phyloP scores from a whole-genome alignment of 1,140 invertebrate genomes.

The Phymorhynchus buccinoides region DNA sequence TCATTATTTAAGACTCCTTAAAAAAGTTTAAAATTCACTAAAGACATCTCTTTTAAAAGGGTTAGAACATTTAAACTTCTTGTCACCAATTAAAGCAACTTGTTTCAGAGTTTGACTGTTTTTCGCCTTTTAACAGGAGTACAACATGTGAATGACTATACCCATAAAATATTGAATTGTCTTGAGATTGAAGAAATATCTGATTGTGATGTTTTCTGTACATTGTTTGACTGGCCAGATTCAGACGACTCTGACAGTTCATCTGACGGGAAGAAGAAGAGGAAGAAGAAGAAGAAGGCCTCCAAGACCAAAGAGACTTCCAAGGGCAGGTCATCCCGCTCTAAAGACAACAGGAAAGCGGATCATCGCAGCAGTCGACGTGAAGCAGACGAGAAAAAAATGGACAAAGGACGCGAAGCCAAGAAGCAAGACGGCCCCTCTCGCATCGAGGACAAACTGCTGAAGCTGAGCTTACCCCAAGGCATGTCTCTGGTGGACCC shows the following conservation, averaged over 20 bases:
- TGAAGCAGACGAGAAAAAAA: neutral
- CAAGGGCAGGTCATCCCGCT: conserved; percentile 56
- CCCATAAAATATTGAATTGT: too few relatives aligned
- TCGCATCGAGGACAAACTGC: conserved; percentile 37
- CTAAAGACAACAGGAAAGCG: neutral
- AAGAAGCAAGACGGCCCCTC: neutral
- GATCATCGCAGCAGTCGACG: neutral
- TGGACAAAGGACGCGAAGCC: neutral
- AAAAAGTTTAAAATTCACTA: too few relatives aligned
- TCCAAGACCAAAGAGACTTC: conserved; percentile 57
- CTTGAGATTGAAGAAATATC: neutral
- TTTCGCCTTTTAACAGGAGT: too few relatives aligned
- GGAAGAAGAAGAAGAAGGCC: conserved; percentile 39
- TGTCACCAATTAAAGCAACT: too few relatives aligned
- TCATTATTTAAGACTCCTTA: too few relatives aligned
- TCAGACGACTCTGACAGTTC: conserved; percentile 33
- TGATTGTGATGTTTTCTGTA: neutral
- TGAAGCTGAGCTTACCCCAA: conserved; percentile 25
- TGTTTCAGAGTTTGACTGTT: too few relatives aligned
- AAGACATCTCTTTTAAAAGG: too few relatives aligned
- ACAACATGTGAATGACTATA: too few relatives aligned
- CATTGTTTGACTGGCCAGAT: conserved; percentile 19
- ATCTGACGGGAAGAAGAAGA: conserved; percentile 34
- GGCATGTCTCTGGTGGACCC: conserved; percentile 18
- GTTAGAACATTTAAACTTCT: too few relatives aligned